Evolutionary conservation across 2,797 vertebrate species (phyloP).

Genomic region (Myripristis jacobus): DNA sequence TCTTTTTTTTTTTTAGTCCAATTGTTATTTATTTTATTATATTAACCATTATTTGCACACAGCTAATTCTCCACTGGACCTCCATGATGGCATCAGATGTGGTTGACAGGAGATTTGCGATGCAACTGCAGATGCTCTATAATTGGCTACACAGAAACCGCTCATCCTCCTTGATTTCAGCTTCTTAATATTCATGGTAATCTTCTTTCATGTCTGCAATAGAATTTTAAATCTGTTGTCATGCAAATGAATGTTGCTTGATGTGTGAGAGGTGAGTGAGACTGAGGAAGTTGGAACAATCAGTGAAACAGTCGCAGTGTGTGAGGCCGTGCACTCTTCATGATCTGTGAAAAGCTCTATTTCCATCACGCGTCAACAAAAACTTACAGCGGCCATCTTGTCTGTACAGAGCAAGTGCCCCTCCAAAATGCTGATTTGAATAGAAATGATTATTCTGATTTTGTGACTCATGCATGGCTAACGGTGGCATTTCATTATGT

Average conservation of each 20-base stretch:
- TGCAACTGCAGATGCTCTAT: no score
- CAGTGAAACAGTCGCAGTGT: no score
- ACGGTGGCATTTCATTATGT: constrained; percentile 56
- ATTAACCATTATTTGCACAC: no score
- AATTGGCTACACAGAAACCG: no score
- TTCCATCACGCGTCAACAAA: constrained; percentile 13
- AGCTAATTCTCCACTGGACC: no score
- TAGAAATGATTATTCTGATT: constrained; percentile 12
- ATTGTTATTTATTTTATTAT: no score
- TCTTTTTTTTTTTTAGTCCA: no score
- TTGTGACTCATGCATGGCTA: constrained; percentile 39
- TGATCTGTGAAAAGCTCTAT: background rate
- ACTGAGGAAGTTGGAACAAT: no score
- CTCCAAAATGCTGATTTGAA: constrained; percentile 27
- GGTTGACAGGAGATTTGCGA: no score
- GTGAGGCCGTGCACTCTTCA: background rate
- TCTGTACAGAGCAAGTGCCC: background rate
- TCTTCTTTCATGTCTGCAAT: background rate
- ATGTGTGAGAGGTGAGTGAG: background rate
- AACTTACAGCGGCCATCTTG: constrained; percentile 2
- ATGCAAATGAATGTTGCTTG: background rate
- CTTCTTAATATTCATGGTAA: background rate
- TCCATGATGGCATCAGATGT: no score
- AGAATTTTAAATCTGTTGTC: background rate
- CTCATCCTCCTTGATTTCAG: background rate